Conservation (phyloP, 1,140 invertebrate species). For the Anastrepha ludens region DNA sequence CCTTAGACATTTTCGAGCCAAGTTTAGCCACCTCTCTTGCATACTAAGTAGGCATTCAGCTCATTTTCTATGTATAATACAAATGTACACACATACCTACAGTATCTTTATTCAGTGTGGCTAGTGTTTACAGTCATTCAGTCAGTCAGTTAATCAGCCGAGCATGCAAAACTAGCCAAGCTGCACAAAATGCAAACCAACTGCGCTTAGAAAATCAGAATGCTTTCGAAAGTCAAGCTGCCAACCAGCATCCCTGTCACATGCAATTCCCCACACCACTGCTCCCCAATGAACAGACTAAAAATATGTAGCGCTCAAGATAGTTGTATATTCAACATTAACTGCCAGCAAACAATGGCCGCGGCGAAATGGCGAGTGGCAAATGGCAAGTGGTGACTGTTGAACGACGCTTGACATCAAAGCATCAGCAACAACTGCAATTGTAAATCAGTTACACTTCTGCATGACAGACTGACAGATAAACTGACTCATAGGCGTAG, state of each 20-base stretch:
- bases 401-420: slow-evolving; percentile 38
- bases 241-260: background rate
- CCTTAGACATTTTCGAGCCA: background rate
- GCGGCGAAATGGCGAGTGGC: slow-evolving; percentile 14
- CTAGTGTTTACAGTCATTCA: background rate
- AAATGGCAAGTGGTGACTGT: slow-evolving; percentile 14
- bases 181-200: too few species aligned
- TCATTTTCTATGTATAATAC: background rate
- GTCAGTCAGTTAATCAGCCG: slow-evolving; percentile 1
- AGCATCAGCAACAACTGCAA: slow-evolving; percentile 1
- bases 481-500: background rate
- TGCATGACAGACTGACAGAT: slow-evolving; percentile 23
- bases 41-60: background rate
- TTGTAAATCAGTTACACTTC: slow-evolving; percentile 13
- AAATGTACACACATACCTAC: too few species aligned
- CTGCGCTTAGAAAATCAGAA: too few species aligned
- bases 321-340: slow-evolving; percentile 27
- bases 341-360: slow-evolving; percentile 14
- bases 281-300: background rate
- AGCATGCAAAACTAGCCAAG: background rate
- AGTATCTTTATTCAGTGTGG: too few species aligned
- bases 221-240: background rate
- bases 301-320: slow-evolving; percentile 19
- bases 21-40: background rate
- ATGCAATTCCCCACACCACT: background rate